phyloP scores from a whole-genome alignment of 2,113 vertebrate genomes.

The Proteles cristata region DNA sequence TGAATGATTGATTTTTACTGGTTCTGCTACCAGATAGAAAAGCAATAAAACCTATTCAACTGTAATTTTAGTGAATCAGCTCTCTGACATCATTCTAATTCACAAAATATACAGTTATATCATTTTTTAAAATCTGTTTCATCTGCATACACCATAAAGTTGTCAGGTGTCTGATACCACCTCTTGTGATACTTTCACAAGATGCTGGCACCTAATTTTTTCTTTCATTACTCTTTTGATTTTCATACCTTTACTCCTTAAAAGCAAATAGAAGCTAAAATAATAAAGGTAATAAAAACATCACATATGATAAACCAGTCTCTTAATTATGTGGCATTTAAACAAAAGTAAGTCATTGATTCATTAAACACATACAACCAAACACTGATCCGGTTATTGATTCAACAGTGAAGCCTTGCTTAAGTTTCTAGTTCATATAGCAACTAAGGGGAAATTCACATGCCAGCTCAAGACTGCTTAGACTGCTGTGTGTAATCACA shows the following conservation, averaged over 20 bases:
- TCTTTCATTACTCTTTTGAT: neutral
- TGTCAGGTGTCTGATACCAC: neutral
- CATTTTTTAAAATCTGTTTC: neutral
- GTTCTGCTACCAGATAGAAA: neutral
- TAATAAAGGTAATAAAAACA: conserved; percentile 70
- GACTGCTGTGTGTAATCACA: neutral
- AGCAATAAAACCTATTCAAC: conserved; percentile 43
- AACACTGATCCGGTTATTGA: conserved; percentile 32
- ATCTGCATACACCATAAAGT: neutral
- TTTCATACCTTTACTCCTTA: conserved; percentile 67
- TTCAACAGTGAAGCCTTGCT: neutral
- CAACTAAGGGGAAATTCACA: neutral
- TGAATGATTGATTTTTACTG: conserved; percentile 41
- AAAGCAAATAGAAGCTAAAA: conserved; percentile 77
- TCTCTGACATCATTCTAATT: conserved; percentile 27
- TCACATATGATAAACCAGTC: conserved; percentile 54
- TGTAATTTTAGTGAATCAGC: neutral
- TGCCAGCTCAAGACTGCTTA: neutral
- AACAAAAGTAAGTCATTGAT: neutral
- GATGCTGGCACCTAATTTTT: neutral
- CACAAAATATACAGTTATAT: neutral
- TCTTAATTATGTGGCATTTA: conserved; percentile 69
- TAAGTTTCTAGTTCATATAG: conserved; percentile 43
- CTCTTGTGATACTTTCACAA: neutral
- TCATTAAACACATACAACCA: conserved; percentile 63